Percentiles rank a stretch among this genome's conserved stretches.
These are phyloP conservation scores for Tinea pellionella DNA, from an alignment of 2,888 invertebrate genomes.

Conservation along the genomic window DNA sequence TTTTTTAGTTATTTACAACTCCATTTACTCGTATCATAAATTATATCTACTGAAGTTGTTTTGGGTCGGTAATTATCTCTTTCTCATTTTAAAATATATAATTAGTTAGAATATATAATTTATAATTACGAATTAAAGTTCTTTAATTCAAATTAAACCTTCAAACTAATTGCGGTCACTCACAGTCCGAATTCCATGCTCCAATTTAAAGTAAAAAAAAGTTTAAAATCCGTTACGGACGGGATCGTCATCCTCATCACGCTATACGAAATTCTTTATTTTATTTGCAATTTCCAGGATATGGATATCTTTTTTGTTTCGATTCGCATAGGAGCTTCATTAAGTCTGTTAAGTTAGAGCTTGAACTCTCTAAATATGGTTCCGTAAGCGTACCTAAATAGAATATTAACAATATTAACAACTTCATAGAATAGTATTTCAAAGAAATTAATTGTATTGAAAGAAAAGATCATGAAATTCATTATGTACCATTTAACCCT, in stretches of 20 bases:
- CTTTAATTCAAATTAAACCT: too few species aligned
- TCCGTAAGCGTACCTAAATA: not conserved
- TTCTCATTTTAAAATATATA: too few species aligned
- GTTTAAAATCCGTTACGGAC: not conserved
- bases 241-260: slow-evolving; percentile 1
- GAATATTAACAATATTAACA: too few species aligned
- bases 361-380: not conserved
- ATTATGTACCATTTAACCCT: too few species aligned
- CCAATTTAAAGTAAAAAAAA: not conserved
- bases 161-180: not conserved
- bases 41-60: too few species aligned
- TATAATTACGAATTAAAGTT: too few species aligned
- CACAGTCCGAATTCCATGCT: not conserved
- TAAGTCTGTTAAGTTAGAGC: not conserved
- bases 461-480: too few species aligned
- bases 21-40: too few species aligned
- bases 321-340: not conserved
- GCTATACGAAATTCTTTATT: not conserved
- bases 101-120: too few species aligned
- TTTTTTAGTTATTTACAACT: not conserved
- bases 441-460: too few species aligned
- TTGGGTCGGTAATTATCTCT: too few species aligned
- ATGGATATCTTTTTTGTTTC: not conserved
- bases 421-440: too few species aligned
- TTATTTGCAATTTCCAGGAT: not conserved